Percentiles rank a stretch among this genome's conserved stretches.
Evolutionary conservation across 2,888 invertebrate species (phyloP).

Genomic region (Drosophila paramelanica): DNA sequence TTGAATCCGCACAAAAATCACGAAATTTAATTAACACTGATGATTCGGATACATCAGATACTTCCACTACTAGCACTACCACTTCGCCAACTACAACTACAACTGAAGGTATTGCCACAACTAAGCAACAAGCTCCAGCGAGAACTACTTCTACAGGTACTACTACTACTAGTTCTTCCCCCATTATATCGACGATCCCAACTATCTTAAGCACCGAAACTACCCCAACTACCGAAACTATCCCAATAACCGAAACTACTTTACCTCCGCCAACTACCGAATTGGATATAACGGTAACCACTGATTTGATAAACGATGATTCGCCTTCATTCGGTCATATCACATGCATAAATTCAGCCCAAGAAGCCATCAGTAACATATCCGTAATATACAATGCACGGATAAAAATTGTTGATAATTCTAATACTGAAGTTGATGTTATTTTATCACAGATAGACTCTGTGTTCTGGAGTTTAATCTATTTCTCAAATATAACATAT

Average conservation of each 20-base stretch:
- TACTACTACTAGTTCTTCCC: no score
- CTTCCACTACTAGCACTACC: neutral
- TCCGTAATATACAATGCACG: slow-evolving; percentile 19
- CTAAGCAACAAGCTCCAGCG: neutral
- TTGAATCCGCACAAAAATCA: neutral
- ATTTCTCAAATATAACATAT: slow-evolving; percentile 16
- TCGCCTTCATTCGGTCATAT: neutral
- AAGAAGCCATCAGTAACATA: neutral
- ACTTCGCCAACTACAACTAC: neutral
- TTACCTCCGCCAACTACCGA: neutral
- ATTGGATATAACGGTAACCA: neutral
- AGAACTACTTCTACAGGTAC: neutral
- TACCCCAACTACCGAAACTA: neutral
- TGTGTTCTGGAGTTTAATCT: slow-evolving; percentile 31
- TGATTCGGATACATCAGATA: neutral
- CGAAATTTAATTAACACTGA: neutral
- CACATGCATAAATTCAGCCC: slow-evolving; percentile 10
- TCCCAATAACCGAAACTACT: neutral
- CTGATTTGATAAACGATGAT: neutral
- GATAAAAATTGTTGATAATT: slow-evolving; percentile 27
- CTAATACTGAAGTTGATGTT: slow-evolving; percentile 19
- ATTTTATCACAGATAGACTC: slow-evolving; percentile 9
- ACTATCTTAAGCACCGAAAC: neutral
- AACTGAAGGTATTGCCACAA: neutral
- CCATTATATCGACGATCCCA: neutral